Evolutionary conservation across 2,888 invertebrate species (phyloP).

Genomic region (Agrochola litura): DNA sequence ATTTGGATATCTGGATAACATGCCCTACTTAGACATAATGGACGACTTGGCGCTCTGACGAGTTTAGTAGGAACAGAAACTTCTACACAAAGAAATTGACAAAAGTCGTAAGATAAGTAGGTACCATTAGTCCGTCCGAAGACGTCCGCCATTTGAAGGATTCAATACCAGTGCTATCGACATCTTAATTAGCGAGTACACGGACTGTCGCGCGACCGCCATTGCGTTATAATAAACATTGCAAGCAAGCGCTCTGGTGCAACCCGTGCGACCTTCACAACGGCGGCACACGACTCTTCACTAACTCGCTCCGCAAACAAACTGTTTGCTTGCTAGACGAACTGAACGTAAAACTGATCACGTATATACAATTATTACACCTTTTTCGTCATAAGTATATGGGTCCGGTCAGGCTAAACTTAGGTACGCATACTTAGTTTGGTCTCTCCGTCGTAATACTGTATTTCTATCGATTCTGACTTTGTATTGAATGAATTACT

Average conservation of each 20-base stretch:
- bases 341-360: neutral
- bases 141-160: too few relatives aligned
- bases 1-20: too few relatives aligned
- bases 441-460: neutral
- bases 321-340: neutral
- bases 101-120: neutral
- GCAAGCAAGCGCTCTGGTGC: constrained; percentile 19
- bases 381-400: neutral
- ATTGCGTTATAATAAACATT: constrained; percentile 40
- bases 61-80: neutral
- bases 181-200: constrained; percentile 22
- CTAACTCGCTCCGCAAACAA: constrained; percentile 4
- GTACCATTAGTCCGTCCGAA: neutral
- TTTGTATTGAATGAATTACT: too few relatives aligned
- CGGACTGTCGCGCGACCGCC: neutral
- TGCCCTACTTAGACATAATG: neutral
- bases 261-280: too few relatives aligned
- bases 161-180: neutral
- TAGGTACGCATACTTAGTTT: neutral
- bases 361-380: neutral
- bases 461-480: too few relatives aligned
- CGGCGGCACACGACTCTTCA: too few relatives aligned
- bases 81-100: neutral
- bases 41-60: neutral
- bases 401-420: constrained; percentile 5